Evolutionary conservation across 1,140 invertebrate species (phyloP), one percentile per base, ranked within the genome.

Genomic region (Argopecten irradians): DNA sequence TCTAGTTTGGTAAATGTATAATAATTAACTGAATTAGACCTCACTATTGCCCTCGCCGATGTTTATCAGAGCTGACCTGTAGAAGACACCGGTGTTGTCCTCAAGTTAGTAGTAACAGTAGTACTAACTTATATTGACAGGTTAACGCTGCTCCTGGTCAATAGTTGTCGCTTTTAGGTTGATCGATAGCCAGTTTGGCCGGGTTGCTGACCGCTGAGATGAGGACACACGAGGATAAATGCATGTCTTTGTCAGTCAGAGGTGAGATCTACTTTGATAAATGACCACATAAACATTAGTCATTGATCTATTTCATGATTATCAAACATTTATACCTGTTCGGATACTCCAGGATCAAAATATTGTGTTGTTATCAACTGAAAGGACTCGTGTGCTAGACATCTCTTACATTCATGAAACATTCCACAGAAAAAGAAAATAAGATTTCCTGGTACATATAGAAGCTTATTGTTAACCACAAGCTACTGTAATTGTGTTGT

Each of bases 241-340:
- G 55, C 55, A 71, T 71, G 55, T 71, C 28, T 8, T 71, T 71
- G 55, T 71, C 55, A 71, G 19, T 28, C n/a, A 28, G n/a, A 71
- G 55, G 55, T 71, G 55, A 71, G 55, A 71, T n/a, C n/a, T 71
- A 71, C 55, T 71, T 71, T 71, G 55, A 71, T 71, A 28, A n/a
- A 71, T 71, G 55, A 28, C 22, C 55, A 71, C 43, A 7, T 55
- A 13, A 19, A 2, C 11, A 28, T 71, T 71, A 71, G 55, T 71
- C 55, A 71, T n/a, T 19, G n/a, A n/a, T n/a, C n/a, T n/a, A n/a
- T n/a, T n/a, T n/a, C n/a, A n/a, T n/a, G n/a, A n/a, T n/a, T n/a
- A n/a, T n/a, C n/a, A n/a, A n/a, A 46, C 43, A 46, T 46, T 19
- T 19, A 11, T 46, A 46, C 43, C 43, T 46, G 9, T 19, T 46